Conservation (phyloP, 2,113 vertebrate species). For the Madoqua kirkii region DNA sequence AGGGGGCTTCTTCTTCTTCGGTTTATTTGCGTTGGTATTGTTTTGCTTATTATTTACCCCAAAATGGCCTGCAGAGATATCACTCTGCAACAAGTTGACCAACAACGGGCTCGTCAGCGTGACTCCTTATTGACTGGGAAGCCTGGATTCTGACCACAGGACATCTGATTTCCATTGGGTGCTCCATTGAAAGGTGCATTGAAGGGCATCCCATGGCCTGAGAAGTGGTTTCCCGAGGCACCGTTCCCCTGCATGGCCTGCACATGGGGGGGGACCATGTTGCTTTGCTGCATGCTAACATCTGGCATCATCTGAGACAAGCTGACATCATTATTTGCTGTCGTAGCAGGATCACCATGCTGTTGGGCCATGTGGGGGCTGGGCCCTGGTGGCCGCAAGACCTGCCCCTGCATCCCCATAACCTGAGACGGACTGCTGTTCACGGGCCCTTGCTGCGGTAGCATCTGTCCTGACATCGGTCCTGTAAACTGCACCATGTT, state of each 20-base stretch:
- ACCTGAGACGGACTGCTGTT: constrained; percentile 92
- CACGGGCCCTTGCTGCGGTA: constrained; percentile 89
- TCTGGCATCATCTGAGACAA: constrained; percentile 93
- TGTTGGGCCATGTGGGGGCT: constrained; percentile 90
- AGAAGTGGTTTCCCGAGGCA: constrained; percentile 87
- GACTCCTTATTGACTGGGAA: constrained; percentile 98
- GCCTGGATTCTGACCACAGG: constrained; percentile 89
- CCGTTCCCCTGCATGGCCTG: constrained; percentile 90
- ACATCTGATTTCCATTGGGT: constrained; percentile 88
- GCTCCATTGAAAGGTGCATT: constrained; percentile 80
- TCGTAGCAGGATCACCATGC: constrained; percentile 84
- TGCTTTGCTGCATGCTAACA: constrained; percentile 92
- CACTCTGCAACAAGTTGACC: constrained; percentile 97
- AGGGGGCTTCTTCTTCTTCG: constrained; percentile 98
- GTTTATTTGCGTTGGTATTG: constrained; percentile 88
- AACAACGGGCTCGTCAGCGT: constrained; percentile 95
- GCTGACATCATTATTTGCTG: constrained; percentile 82
- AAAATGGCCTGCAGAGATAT: constrained; percentile 98
- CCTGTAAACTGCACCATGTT: constrained; percentile 92
- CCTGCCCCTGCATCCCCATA: constrained; percentile 93
- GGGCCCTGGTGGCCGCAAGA: constrained; percentile 86
- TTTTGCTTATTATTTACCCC: constrained; percentile 96
- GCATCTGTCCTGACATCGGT: constrained; percentile 88
- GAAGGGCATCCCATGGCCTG: constrained; percentile 92
- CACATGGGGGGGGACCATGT: constrained; percentile 94